Evolutionary conservation across 2,113 vertebrate genomes (phyloP), one percentile per base, ranked within the genome.

Genomic region (Chaenogobius annularis): DNA sequence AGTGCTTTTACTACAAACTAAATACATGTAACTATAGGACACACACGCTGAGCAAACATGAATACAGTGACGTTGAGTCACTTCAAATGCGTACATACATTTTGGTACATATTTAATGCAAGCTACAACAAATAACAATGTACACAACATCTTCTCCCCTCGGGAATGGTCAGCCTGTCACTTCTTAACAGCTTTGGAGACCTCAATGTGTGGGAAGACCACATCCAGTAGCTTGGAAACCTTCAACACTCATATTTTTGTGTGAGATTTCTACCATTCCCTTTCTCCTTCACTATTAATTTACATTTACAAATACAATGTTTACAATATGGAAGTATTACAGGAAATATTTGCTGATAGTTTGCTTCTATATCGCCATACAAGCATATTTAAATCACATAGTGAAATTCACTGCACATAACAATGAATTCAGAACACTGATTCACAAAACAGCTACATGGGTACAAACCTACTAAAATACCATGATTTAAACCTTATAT

Each of bases 381-480:
- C 77, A 75, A 50, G 23, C 46, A 78, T 67, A 69, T 73, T 79
- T 52, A 17, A 72, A 10, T 37, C 73, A 85, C 40, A 26, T 50
- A 68, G 80, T 66, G 14, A 78, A 79, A 17, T 66, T 48, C 35
- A 79, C 71, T 81, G 69, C 65, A 87, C 79, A 69, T 26, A 58
- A 23, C 55, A 22, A 58, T 58, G 55, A 58, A 58, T 12, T 58
- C 55, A 80, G 61, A 78, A 72, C 44, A 40, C 75, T 66, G 69
- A 70, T 48, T 83, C 82, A 89, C 75, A 62, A 66, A 75, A 88
- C 68, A 78, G 20, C 62, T 77, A 72, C 13, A 50, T 37, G 52
- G 23, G 48, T 10, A 20, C 79, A 48, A 23, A 64, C 68, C 55
- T 75, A 66, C 59, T 14, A 72, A 76, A 62, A 68, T n/a, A 68